Evolutionary conservation across 1,140 invertebrate genomes (phyloP), one percentile per base, ranked within the genome.

Genomic region (Meloidogyne floridensis): DNA sequence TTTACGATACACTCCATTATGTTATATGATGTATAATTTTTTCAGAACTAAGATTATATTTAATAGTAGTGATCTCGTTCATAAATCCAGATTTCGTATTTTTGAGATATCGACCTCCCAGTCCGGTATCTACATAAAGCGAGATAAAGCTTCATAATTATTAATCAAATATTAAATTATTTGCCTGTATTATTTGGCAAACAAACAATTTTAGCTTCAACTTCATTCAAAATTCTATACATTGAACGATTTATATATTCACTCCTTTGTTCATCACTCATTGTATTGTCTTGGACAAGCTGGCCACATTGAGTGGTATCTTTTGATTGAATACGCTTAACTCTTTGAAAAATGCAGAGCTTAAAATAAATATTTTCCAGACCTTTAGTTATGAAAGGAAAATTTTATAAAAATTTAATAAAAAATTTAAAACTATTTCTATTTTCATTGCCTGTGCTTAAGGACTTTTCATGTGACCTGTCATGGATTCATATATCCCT

Each of bases 141-240:
- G 32, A 32, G 32, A 32, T 32, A 1, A 32, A 32, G 32, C 32
- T 32, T 1, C 32, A 32, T 32, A 32, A 32, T 32, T 32, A 32
- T 32, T 32, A 32, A 32, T 32, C 32, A 32, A 32, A 32, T 32
- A 32, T 32, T 32, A 32, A 32, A 32, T 32, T 32, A 32, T 32
- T 32, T 32, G 32, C 84, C 84, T 18, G 84, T 53, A 42, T 81
- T 79, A 13, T 42, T 15, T 11, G 85, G 85, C 65, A 85, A 71
- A 15, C 54, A 11, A 54, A 53, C 56, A 69, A 85, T 85, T 80
- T 84, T 85, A 65, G 59, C 18, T 42, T 85, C 84, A 69, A 87
- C 70, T 71, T 87, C 84, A 72, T 84, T 87, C 10, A 85, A 69
- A 54, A 85, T 87, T 73, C 86, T 85, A 54, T 85, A 85, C 15